Base-by-base conservation (phyloP, 92 coral and sea anemone species). In the Heliopora coerulea region DNA sequence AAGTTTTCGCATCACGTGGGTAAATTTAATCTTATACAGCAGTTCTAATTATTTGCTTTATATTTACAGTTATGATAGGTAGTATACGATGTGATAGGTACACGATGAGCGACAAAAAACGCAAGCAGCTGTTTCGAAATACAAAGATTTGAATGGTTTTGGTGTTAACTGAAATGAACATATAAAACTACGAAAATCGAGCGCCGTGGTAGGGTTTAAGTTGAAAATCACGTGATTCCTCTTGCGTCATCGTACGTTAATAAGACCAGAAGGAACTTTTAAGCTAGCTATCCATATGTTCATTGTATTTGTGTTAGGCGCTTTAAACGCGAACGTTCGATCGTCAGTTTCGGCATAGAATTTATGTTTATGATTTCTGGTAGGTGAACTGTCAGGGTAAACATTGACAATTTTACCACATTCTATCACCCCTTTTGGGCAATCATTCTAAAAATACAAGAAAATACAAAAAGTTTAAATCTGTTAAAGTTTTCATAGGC, bases 391-490 rank as follows among this genome's bases (percentile, higher is more conserved):
- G 10, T 49, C 61, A 14, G 76, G 88, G 62, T 90, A 89, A 10
- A 93, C 98, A 56, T 87, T 79, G 0, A 82, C 50, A 72, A 93
- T 93, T 56, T 91, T 65, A 72, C 84, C 89, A 79, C 89, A 93
- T 56, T 88, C 85, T 41, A 93, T 93, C 29, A 96, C 98, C n/a
- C 98, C 98, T 79, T 93, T 93, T 9, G 98, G 98, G 31, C 24
- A 14, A 20, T 72, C 89, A 62, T 88, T 86, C 92, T 90, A 66
- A 25, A 42, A 64, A 41, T 61, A 68, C 1, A 64, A 23, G 5
- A 25, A 56, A 49, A 32, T 28, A 29, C 15, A 48, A 60, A 27
- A 11, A 33, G n/a, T 23, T 42, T 49, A 19, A 21, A 8, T 24
- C 19, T 27, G 31, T n/a, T 20, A 25, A 31, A 28, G 13, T 8